Base-by-base conservation (phyloP, 2,797 vertebrate species). In the Tinamus major region DNA sequence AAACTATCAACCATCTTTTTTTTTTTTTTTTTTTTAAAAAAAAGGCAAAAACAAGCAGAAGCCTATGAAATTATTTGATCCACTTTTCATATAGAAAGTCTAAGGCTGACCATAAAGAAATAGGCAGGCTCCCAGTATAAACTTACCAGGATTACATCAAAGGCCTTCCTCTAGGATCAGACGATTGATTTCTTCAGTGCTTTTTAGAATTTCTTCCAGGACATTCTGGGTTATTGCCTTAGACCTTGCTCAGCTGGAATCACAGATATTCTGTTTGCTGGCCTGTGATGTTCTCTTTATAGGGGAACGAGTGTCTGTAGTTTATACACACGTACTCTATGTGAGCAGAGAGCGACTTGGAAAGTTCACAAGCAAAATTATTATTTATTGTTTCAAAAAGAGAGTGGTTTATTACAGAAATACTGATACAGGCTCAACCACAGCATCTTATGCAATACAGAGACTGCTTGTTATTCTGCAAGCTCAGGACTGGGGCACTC, bases 101-200 rank as follows among this genome's bases (percentile, higher is more conserved):
- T 69, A 92, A 71, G 93, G 92, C 89, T 93, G 87, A 95, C 97
- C 97, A 75, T 95, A 94, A 96, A 95, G 97, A 92, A 87, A 95
- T 63, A 96, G 97, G 97, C 97, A 97, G 89, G 87, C 71, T 97
- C 97, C 98, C 97, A 98, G 97, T 96, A 95, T 96, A 98, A 98
- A 98, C 96, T 96, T 95, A 96, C 79, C 89, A 8, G 87, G 85
- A 95, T 96, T 96, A 97, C 97, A 98, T 98, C 97, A 98, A 98
- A 98, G 97, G 77, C 96, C 83, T 97, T 97, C 94, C 94, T 96
- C 96, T 91, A 96, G 96, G 96, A 97, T 96, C 96, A 96, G 97
- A 97, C 95, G 97, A 96, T 93, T 77, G 86, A 96, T 95, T 97
- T 97, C 96, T 97, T 98, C 97, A 97, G 95, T 96, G 95, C 96